Conservation (phyloP, 2,113 vertebrate genomes). For the Pungitius pungitius region DNA sequence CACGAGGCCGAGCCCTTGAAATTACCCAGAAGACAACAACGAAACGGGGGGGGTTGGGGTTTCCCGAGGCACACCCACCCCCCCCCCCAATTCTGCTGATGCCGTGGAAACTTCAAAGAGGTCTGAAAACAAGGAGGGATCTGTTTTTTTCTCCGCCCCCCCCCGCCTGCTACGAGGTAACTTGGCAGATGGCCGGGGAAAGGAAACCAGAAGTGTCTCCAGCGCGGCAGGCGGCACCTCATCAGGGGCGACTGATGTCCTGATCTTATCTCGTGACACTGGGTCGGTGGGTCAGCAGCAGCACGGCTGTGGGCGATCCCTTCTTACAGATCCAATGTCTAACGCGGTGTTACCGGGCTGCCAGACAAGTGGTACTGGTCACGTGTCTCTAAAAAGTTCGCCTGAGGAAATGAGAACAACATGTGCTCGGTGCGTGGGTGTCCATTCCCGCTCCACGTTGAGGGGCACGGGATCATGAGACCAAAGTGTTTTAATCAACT, state of each 20-base stretch:
- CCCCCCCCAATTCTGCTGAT: constrained; percentile 51
- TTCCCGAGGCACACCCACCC: constrained; percentile 57
- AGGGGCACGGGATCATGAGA: not conserved
- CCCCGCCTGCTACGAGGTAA: constrained; percentile 61
- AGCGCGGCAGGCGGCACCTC: constrained; percentile 37
- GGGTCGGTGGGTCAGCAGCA: constrained; percentile 32
- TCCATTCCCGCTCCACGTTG: not conserved
- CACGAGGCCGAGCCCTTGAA: constrained; percentile 61
- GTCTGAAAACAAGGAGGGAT: constrained; percentile 38
- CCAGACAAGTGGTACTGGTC: constrained; percentile 28
- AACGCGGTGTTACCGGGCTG: constrained; percentile 4
- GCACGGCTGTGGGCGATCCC: constrained; percentile 31
- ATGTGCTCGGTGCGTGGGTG: constrained; percentile 3
- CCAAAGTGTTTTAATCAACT: not conserved
- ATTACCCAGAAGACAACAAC: constrained; percentile 56
- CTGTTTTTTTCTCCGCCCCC: constrained; percentile 61
- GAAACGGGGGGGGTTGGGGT: constrained; percentile 63
- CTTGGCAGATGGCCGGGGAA: constrained; percentile 47
- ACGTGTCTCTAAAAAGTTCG: constrained; percentile 21
- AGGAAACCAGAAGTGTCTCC: constrained; percentile 42
- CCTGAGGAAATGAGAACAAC: constrained; percentile 36
- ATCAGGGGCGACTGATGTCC: constrained; percentile 26
- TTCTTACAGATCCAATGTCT: constrained; percentile 31
- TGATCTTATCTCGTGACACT: constrained; percentile 58
- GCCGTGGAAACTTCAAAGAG: constrained; percentile 74